phyloP scores from a whole-genome alignment of 2,797 vertebrate genomes.

The Odontamblyopus lacepedii region DNA sequence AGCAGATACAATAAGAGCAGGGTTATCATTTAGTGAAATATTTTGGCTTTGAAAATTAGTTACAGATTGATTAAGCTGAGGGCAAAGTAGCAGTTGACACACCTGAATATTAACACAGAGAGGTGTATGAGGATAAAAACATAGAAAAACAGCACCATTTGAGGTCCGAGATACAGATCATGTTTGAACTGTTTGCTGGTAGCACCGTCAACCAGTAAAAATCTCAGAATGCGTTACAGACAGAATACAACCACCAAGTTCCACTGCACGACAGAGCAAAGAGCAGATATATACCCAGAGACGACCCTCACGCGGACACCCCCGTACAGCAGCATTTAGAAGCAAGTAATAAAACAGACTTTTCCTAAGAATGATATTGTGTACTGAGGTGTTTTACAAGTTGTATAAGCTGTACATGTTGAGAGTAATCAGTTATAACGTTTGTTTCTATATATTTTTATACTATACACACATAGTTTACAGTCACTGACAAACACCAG shows the following conservation, averaged over 20 bases:
- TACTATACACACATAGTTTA: conserved; percentile 73
- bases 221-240: conserved; percentile 73
- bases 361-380: conserved; percentile 69
- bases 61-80: conserved; percentile 58
- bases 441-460: conserved; percentile 68
- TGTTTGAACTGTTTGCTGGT: conserved; percentile 81
- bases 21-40: conserved; percentile 54
- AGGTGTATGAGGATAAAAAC: conserved; percentile 74
- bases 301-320: conserved; percentile 63
- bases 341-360: conserved; percentile 73
- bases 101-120: conserved; percentile 71
- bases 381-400: conserved; percentile 75
- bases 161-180: conserved; percentile 81
- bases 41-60: conserved; percentile 67
- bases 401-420: conserved; percentile 76
- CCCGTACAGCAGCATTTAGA: conserved; percentile 73
- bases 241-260: conserved; percentile 69
- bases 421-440: conserved; percentile 69
- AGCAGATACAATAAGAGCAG: conserved; percentile 67
- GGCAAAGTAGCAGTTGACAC: conserved; percentile 66
- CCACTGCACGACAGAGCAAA: conserved; percentile 74
- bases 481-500: conserved; percentile 80
- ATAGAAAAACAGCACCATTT: conserved; percentile 86
- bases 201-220: conserved; percentile 83
- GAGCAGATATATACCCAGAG: conserved; percentile 71